These are phyloP conservation scores for Limnephilus rhombicus DNA, from an alignment of 2,888 invertebrate genomes.

Conservation along the genomic window DNA sequence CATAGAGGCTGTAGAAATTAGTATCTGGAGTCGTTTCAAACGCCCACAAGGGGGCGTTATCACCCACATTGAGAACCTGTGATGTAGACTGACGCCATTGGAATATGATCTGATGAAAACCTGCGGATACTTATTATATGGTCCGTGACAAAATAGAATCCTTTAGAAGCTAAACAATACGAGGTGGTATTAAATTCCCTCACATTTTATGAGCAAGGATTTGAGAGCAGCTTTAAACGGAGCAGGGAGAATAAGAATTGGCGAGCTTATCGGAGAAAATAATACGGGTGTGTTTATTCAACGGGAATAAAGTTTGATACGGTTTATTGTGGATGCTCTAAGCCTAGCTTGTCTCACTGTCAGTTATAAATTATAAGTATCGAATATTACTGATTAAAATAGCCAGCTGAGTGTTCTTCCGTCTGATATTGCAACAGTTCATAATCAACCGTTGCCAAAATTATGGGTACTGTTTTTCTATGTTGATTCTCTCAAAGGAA, in stretches of 20 bases:
- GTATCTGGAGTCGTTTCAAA: too few species aligned
- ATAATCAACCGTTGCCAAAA: not conserved
- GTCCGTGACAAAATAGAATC: not conserved
- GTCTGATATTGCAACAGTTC: not conserved
- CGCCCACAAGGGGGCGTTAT: too few species aligned
- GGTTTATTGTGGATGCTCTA: not conserved
- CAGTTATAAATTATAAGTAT: not conserved
- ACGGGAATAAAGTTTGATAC: not conserved
- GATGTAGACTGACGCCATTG: not conserved
- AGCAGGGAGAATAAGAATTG: not conserved
- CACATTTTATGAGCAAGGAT: not conserved
- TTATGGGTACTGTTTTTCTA: too few species aligned
- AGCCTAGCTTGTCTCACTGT: not conserved
- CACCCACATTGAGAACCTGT: too few species aligned
- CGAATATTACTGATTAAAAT: not conserved
- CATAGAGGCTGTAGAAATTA: too few species aligned
- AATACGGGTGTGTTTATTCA: not conserved
- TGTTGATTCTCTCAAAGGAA: too few species aligned
- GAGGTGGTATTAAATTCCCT: not conserved
- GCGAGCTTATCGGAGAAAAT: not conserved
- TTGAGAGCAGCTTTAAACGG: not conserved
- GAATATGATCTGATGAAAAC: slow-evolving; percentile 8
- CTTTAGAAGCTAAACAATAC: not conserved
- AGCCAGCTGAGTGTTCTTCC: not conserved
- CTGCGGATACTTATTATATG: not conserved